Percentiles rank a stretch among this genome's conserved stretches.
These are phyloP conservation scores for Choristoneura fumiferana DNA, from an alignment of 1,140 invertebrate species.

Conservation along the genomic window DNA sequence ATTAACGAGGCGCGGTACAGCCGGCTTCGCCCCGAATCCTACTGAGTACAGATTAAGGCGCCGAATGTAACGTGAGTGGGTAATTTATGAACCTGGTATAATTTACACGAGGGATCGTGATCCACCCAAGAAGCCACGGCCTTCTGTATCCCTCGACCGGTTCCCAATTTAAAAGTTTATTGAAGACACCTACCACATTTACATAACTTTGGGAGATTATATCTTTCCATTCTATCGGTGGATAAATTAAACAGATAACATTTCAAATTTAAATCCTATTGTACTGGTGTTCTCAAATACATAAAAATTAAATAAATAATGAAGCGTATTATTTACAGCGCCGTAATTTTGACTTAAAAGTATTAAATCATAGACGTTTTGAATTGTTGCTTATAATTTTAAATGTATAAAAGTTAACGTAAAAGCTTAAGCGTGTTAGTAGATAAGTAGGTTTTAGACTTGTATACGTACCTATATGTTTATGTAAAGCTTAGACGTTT, in stretches of 20 bases:
- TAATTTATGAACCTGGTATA: slow-evolving; percentile 49
- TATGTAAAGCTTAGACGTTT: no score
- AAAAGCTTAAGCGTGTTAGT: no score
- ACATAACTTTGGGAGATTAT: slow-evolving; percentile 13
- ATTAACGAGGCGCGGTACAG: slow-evolving; percentile 35
- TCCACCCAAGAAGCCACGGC: not conserved
- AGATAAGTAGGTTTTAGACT: no score
- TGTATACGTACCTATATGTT: no score
- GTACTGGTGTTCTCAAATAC: slow-evolving; percentile 4
- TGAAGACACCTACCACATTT: slow-evolving; percentile 2
- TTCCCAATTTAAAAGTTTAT: slow-evolving; percentile 13
- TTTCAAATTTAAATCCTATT: slow-evolving; percentile 15
- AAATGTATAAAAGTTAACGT: no score
- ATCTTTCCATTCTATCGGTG: slow-evolving; percentile 4
- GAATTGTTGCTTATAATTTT: no score
- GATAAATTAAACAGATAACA: slow-evolving; percentile 15
- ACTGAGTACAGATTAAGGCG: slow-evolving; percentile 35
- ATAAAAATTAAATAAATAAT: slow-evolving; percentile 1
- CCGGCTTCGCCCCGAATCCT: slow-evolving; percentile 28
- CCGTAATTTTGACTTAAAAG: no score
- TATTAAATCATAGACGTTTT: no score
- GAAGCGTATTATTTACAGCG: not conserved
- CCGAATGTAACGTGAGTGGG: slow-evolving; percentile 45
- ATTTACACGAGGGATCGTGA: slow-evolving; percentile 37
- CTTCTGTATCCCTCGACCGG: slow-evolving; percentile 12